Evolutionary conservation across 2,888 invertebrate genomes (phyloP), one percentile per base, ranked within the genome.

Genomic region (Clivina fossor): DNA sequence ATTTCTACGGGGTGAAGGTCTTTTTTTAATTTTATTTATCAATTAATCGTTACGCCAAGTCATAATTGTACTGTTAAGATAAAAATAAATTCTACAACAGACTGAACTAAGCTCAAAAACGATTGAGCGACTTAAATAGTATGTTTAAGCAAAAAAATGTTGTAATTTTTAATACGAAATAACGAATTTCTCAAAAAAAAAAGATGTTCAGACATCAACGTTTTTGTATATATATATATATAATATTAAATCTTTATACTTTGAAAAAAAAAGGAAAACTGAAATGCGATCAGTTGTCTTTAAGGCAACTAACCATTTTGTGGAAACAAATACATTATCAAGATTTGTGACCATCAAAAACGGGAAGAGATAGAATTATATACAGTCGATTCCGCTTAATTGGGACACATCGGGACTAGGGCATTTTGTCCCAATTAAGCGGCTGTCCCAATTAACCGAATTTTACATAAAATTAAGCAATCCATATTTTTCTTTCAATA

Each of bases 231-330:
- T 50, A 33, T n/a, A n/a, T n/a, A n/a, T n/a, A n/a, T 33, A 33
- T 33, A 50, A 41, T 50, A 50, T n/a, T n/a, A n/a, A n/a, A 50
- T 32, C 50, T 50, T 50, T 50, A 50, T 50, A 50, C 38, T 50
- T 40, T 41, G 41, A 24, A 50, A 38, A 49, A 26, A 15, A 49
- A 30, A 37, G 13, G 46, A 28, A 48, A 53, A n/a, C n/a, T n/a
- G n/a, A n/a, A n/a, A n/a, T n/a, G n/a, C 47, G 47, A 47, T 47
- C 22, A 33, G 22, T 33, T 19, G 20, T 33, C 47, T 47, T 18
- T 32, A 32, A 47, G 47, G 32, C 33, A 33, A 13, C 33, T 28
- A n/a, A 30, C 37, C 49, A 49, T 49, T 38, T 49, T 49, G 37
- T 49, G 49, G 37, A 37, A 49, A 49, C 35, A 40, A 47, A 47